phyloP scores from a whole-genome alignment of 2,113 vertebrate species.

The Melanocharis versteri region DNA sequence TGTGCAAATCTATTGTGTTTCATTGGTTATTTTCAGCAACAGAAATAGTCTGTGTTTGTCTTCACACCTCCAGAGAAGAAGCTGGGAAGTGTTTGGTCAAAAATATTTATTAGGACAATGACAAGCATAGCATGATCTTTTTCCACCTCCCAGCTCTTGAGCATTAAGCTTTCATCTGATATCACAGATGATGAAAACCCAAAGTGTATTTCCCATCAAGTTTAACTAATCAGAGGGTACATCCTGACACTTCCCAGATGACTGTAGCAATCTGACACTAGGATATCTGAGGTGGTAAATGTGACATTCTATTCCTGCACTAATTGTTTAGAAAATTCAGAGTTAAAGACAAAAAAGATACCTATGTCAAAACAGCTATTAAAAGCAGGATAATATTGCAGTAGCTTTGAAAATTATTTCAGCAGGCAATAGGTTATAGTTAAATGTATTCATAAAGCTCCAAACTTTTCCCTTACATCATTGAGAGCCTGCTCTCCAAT shows the following conservation, averaged over 20 bases:
- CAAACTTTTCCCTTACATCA: not conserved
- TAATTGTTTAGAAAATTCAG: not conserved
- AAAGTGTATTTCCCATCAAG: not conserved
- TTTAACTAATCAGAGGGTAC: not conserved
- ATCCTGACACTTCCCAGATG: not conserved
- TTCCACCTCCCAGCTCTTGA: not conserved
- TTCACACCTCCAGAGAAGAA: not conserved
- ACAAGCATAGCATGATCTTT: not conserved
- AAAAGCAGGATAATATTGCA: not conserved
- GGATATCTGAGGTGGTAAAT: not conserved
- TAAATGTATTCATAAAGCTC: not conserved
- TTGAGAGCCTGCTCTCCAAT: not conserved
- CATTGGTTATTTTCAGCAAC: not conserved
- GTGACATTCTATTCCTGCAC: not conserved
- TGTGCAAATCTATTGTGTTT: not conserved
- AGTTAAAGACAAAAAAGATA: not conserved
- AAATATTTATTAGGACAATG: not conserved
- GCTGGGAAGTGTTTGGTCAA: not conserved
- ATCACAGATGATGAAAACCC: not conserved
- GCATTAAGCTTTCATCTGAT: not conserved
- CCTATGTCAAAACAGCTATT: not conserved
- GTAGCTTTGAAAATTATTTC: not conserved
- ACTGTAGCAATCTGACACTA: not conserved
- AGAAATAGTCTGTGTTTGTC: not conserved
- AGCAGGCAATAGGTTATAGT: not conserved